Evolutionary conservation across 2,888 invertebrate species (phyloP).

Genomic region (Melipona beecheii): DNA sequence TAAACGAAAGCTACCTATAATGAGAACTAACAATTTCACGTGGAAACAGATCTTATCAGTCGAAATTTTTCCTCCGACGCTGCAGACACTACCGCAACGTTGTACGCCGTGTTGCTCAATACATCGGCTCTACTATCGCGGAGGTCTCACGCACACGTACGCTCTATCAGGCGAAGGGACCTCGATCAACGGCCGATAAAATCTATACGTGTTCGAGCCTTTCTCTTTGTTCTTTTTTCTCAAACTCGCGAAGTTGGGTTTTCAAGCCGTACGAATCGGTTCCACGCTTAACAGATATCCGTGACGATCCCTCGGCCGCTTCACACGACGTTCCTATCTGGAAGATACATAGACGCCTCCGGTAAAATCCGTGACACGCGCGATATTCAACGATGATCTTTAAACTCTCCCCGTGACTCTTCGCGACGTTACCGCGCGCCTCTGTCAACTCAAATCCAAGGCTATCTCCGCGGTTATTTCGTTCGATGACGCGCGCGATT

Average conservation of each 20-base stretch:
- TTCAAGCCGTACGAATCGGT: conserved; percentile 24
- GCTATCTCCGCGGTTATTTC: conserved; percentile 28
- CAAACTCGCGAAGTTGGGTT: conserved; percentile 24
- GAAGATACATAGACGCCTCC: conserved; percentile 25
- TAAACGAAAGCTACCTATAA: neutral
- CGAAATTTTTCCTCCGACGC: neutral
- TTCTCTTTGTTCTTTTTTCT: conserved; percentile 24
- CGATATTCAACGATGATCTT: conserved; percentile 47
- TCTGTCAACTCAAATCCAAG: conserved; percentile 44
- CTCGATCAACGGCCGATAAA: conserved; percentile 15
- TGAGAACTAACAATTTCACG: conserved; percentile 2
- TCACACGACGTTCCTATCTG: conserved; percentile 21
- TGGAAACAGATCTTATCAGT: neutral
- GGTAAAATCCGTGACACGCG: conserved; percentile 33
- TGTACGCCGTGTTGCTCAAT: conserved; percentile 1
- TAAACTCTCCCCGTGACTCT: conserved; percentile 21
- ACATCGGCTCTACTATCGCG: conserved; percentile 5
- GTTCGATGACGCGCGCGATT: conserved; percentile 34
- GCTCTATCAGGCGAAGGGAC: neutral
- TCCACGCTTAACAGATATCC: conserved; percentile 39
- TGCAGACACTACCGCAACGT: neutral
- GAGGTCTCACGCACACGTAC: conserved; percentile 8
- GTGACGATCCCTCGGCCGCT: conserved; percentile 38
- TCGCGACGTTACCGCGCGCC: conserved; percentile 28
- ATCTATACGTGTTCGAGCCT: conserved; percentile 9